These are phyloP conservation scores for Marisa cornuarietis DNA, from an alignment of 1,140 invertebrate genomes.

Conservation along the genomic window DNA sequence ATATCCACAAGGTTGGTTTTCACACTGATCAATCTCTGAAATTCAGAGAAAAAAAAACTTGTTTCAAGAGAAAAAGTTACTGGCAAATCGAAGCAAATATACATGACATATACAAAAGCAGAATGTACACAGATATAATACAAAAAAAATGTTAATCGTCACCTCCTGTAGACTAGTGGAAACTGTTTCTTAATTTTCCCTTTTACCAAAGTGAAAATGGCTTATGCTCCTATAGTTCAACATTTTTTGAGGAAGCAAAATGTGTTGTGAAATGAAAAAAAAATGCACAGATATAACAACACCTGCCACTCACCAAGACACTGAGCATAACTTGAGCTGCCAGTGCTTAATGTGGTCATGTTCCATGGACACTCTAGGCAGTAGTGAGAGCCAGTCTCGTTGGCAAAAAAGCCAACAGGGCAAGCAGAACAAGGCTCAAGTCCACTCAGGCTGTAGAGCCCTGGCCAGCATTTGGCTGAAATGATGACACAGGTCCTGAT, in stretches of 20 bases:
- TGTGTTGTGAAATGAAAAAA: no score
- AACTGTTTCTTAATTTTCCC: background rate
- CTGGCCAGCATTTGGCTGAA: constrained; percentile 8
- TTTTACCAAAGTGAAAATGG: background rate
- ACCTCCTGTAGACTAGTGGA: no score
- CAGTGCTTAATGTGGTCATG: background rate
- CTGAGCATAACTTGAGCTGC: background rate
- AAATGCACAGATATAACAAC: background rate
- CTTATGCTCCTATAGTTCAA: background rate
- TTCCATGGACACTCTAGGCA: constrained; percentile 13
- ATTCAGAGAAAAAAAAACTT: background rate
- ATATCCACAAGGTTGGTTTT: background rate
- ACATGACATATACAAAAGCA: no score
- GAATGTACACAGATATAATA: no score
- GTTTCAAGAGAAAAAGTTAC: background rate
- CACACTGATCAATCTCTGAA: constrained; percentile 17
- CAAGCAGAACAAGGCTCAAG: constrained; percentile 1
- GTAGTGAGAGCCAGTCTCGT: background rate
- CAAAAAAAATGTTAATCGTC: no score
- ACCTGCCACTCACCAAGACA: constrained; percentile 11
- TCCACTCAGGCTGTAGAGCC: constrained; percentile 6
- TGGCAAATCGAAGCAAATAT: background rate
- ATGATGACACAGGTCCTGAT: background rate
- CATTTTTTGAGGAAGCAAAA: no score
- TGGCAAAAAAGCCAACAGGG: background rate